phyloP scores from a whole-genome alignment of 2,113 vertebrate genomes.

The Esox niger region DNA sequence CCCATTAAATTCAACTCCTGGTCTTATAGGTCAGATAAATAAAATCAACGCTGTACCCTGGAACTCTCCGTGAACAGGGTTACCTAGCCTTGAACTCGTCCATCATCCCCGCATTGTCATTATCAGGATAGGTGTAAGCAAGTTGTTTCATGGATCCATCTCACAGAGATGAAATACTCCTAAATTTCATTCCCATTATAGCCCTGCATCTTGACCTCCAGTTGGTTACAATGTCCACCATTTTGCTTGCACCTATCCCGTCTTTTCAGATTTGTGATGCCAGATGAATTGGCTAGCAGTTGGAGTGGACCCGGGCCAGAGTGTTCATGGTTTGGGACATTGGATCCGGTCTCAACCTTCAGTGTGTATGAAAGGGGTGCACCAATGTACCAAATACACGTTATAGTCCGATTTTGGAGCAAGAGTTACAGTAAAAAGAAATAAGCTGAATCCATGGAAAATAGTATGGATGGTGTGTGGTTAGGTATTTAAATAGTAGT shows the following conservation, averaged over 20 bases:
- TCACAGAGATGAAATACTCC: no score
- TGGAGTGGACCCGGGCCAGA: background rate
- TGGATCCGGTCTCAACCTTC: background rate
- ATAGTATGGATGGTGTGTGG: background rate
- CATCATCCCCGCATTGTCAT: no score
- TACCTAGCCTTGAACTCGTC: no score
- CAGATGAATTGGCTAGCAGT: background rate
- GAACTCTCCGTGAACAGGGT: no score
- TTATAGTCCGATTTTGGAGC: background rate
- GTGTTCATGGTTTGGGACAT: background rate
- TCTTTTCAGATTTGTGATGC: background rate
- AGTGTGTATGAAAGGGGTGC: conserved; percentile 9
- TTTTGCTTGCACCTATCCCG: background rate
- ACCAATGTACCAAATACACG: conserved; percentile 12
- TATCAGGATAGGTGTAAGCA: no score
- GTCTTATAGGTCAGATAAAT: no score
- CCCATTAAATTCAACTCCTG: no score
- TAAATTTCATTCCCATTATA: no score
- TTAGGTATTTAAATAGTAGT: background rate
- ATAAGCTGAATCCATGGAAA: conserved; percentile 5
- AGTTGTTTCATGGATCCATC: no score
- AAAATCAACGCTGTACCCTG: no score
- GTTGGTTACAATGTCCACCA: no score
- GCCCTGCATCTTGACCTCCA: no score
- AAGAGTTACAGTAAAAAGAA: conserved; percentile 1